phyloP scores from a whole-genome alignment of 2,797 vertebrate genomes.

The Sparidentex hasta region DNA sequence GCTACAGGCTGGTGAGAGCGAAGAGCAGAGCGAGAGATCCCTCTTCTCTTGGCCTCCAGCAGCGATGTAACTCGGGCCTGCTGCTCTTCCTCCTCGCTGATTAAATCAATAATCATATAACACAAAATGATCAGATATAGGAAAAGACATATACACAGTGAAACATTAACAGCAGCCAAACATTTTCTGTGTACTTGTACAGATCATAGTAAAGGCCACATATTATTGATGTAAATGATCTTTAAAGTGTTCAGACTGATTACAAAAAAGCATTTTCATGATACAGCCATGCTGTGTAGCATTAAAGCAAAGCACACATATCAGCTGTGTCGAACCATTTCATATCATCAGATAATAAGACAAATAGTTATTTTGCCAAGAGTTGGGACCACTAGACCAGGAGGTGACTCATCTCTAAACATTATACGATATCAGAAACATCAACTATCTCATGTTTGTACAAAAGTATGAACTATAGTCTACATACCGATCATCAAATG shows the following conservation, averaged over 20 bases:
- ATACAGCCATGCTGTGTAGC: background rate
- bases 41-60: conserved; percentile 91
- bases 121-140: background rate
- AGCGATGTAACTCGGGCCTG: conserved; percentile 83
- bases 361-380: background rate
- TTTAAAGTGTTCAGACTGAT: background rate
- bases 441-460: background rate
- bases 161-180: background rate
- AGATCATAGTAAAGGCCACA: background rate
- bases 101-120: conserved; percentile 25
- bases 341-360: background rate
- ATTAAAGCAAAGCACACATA: background rate
- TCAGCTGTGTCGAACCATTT: too few relatives aligned
- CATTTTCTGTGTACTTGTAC: background rate
- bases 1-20: conserved; percentile 97
- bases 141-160: background rate
- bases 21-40: conserved; percentile 94
- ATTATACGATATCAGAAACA: background rate
- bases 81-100: conserved; percentile 84
- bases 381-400: background rate
- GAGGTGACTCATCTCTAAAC: background rate
- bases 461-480: conserved; percentile 1
- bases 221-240: background rate
- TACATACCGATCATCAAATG: conserved; percentile 86
- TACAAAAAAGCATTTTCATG: background rate